These are phyloP conservation scores for Zygogramma bicolorata DNA, from an alignment of 2,888 invertebrate species.

Conservation along the genomic window DNA sequence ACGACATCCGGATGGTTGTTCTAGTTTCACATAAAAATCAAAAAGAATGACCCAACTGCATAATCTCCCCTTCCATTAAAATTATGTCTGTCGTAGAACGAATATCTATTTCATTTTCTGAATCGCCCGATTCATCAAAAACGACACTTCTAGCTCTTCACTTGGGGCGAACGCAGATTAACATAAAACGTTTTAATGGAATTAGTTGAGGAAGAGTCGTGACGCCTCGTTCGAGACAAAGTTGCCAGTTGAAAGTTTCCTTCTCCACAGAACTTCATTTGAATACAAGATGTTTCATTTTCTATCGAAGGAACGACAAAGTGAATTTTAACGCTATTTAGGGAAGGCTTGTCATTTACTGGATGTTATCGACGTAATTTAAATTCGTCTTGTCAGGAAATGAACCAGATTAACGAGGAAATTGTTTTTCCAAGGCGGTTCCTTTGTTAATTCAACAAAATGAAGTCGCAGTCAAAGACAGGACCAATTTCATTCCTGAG, in stretches of 20 bases:
- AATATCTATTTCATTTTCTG: not conserved
- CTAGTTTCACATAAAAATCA: too few relatives aligned
- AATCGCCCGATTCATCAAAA: not conserved
- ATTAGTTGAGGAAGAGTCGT: conserved; percentile 33
- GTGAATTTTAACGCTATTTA: conserved; percentile 25
- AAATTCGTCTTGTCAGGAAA: conserved; percentile 11
- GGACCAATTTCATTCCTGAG: not conserved
- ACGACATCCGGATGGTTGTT: too few relatives aligned
- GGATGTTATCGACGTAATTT: conserved; percentile 6
- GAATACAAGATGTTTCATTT: conserved; percentile 36
- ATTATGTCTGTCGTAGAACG: too few relatives aligned
- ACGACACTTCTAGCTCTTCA: conserved; percentile 10
- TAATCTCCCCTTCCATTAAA: too few relatives aligned
- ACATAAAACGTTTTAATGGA: conserved; percentile 45
- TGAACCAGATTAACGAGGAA: conserved; percentile 1
- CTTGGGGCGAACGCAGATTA: conserved; percentile 28
- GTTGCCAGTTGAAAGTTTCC: conserved; percentile 26
- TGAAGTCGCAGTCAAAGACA: not conserved
- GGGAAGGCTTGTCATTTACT: conserved; percentile 15
- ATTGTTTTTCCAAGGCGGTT: conserved; percentile 1
- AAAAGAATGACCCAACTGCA: too few relatives aligned
- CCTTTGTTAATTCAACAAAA: not conserved
- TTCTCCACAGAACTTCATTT: conserved; percentile 22
- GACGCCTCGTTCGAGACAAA: conserved; percentile 25
- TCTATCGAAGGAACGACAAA: conserved; percentile 24